Percentiles rank a stretch among this genome's conserved stretches.
phyloP scores from a whole-genome alignment of 2,888 invertebrate genomes.

The Temnothorax unifasciatus region DNA sequence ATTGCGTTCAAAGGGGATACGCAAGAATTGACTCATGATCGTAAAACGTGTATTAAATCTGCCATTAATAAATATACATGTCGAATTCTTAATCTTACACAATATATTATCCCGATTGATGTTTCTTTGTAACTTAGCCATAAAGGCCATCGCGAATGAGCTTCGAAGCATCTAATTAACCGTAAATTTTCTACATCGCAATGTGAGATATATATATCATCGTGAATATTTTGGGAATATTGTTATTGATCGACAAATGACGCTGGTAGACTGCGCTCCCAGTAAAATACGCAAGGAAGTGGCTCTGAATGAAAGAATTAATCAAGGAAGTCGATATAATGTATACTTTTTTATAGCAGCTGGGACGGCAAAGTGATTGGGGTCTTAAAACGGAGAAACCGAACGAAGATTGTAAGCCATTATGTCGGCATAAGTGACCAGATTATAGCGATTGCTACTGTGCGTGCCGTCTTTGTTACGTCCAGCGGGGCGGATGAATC shows the following conservation, averaged over 20 bases:
- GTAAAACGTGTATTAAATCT: slow-evolving; percentile 84
- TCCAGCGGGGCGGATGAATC: slow-evolving; percentile 50
- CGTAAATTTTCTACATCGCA: slow-evolving; percentile 63
- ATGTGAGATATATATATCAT: not conserved
- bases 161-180: slow-evolving; percentile 77
- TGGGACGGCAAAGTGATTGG: slow-evolving; percentile 24
- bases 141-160: slow-evolving; percentile 76
- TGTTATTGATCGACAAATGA: not conserved
- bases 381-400: slow-evolving; percentile 41
- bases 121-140: slow-evolving; percentile 78
- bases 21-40: slow-evolving; percentile 54
- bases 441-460: slow-evolving; percentile 51
- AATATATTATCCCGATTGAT: slow-evolving; percentile 81
- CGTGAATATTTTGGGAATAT: not conserved
- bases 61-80: slow-evolving; percentile 84
- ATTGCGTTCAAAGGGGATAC: not conserved
- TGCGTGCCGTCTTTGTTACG: slow-evolving; percentile 54
- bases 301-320: slow-evolving; percentile 6
- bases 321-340: slow-evolving; percentile 22
- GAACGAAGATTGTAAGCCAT: slow-evolving; percentile 39
- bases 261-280: not conserved
- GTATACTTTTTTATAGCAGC: slow-evolving; percentile 29
- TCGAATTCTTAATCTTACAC: slow-evolving; percentile 85
- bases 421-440: slow-evolving; percentile 51
- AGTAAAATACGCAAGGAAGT: slow-evolving; percentile 19